These are phyloP conservation scores for Capitulum mitella DNA, from an alignment of 2,888 invertebrate species.

Conservation along the genomic window DNA sequence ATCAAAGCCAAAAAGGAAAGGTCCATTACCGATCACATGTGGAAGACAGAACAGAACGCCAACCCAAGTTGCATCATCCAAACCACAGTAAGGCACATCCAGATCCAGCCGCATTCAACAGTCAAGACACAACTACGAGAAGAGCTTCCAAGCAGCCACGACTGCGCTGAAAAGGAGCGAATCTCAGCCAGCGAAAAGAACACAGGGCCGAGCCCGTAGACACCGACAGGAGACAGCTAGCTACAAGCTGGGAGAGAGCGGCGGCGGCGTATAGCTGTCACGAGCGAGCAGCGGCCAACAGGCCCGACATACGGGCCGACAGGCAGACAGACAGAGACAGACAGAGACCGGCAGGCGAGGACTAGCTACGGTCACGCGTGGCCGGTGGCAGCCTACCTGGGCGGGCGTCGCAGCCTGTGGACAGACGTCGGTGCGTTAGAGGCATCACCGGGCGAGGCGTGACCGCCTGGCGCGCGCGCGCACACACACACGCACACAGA, in stretches of 20 bases:
- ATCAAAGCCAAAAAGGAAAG: too few relatives aligned
- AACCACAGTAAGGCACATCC: too few relatives aligned
- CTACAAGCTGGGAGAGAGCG: background rate
- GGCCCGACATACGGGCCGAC: background rate
- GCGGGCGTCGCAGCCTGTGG: slow-evolving; percentile 11
- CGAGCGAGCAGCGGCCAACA: background rate
- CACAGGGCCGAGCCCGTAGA: too few relatives aligned
- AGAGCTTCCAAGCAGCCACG: too few relatives aligned
- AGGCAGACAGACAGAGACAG: background rate
- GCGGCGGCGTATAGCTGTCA: background rate
- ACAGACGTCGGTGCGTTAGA: background rate
- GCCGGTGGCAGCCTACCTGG: slow-evolving; percentile 14
- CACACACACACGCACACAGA: background rate
- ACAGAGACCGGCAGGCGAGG: background rate
- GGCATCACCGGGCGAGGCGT: background rate
- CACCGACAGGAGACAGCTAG: too few relatives aligned
- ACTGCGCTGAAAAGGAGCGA: too few relatives aligned
- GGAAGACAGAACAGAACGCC: too few relatives aligned
- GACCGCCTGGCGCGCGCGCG: background rate
- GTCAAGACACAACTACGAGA: too few relatives aligned
- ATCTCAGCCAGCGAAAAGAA: too few relatives aligned
- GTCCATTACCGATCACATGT: too few relatives aligned
- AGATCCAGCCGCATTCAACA: too few relatives aligned
- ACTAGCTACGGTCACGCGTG: background rate
- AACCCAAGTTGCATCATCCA: too few relatives aligned